A percentile compares a stretch with the other conserved stretches of the same genome.
phyloP scores from a whole-genome alignment of 2,888 invertebrate genomes.

The Drosophila eohydei region DNA sequence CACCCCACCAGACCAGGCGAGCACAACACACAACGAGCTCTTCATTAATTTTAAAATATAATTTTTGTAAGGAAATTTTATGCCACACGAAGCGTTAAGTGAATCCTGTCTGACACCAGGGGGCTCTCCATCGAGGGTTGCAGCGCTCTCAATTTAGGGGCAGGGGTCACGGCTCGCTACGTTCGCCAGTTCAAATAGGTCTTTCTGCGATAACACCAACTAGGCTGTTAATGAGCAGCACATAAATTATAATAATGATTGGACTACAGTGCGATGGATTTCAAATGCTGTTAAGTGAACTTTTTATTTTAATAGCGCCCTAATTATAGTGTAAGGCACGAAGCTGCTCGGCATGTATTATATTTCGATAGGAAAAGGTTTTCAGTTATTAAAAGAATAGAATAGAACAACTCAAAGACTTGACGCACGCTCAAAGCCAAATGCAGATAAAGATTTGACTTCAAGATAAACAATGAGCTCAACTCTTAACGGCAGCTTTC shows the following conservation, averaged over 20 bases:
- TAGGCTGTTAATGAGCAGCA: constrained; percentile 52
- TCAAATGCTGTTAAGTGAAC: neutral
- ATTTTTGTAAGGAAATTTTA: constrained; percentile 61
- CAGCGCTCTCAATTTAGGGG: constrained; percentile 11
- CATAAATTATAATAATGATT: constrained; percentile 39
- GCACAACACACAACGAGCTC: constrained; percentile 37
- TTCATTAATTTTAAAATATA: constrained; percentile 72
- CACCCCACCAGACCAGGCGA: constrained; percentile 5
- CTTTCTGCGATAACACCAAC: constrained; percentile 39
- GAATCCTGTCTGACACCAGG: constrained; percentile 36
- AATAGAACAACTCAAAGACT: too few relatives aligned
- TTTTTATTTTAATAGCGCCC: neutral
- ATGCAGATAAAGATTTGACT: too few relatives aligned
- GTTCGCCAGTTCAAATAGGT: constrained; percentile 31
- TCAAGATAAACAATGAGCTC: too few relatives aligned
- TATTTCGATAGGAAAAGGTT: too few relatives aligned
- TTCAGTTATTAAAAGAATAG: too few relatives aligned
- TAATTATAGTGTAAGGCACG: neutral
- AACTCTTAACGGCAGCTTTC: too few relatives aligned
- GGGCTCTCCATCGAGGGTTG: constrained; percentile 25
- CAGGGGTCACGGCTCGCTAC: constrained; percentile 11
- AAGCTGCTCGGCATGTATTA: too few relatives aligned
- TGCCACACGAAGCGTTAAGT: constrained; percentile 74
- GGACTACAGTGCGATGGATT: constrained; percentile 1
- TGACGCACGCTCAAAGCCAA: too few relatives aligned